Base-by-base conservation (phyloP, 2,113 vertebrate genomes). In the Heterotis niloticus region DNA sequence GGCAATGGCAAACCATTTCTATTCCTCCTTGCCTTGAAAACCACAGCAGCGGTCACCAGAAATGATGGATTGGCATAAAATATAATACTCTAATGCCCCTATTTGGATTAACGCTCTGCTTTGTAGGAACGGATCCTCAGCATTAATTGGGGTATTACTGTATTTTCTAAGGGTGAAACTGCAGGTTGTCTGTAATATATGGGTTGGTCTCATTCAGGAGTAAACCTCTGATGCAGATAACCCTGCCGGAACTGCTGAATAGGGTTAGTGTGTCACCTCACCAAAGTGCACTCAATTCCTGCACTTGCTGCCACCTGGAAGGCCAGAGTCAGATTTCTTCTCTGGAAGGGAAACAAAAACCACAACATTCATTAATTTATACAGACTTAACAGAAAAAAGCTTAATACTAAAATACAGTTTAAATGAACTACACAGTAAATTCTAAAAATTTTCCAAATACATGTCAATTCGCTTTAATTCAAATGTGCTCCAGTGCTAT, bases 251-350 rank as follows among this genome's bases (percentile, higher is more conserved):
- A 5, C 23, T 24, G 64, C 23, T 66, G 5, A 20, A 5, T 66
- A n/a, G 23, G 26, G 68, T 64, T 71, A 56, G 66, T 72, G 74
- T 76, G 17, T 72, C 20, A 57, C 64, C 93, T 95, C 84, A 96
- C 95, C 93, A 96, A 88, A 54, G 95, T 95, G 78, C 94, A 95
- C 82, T 95, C 95, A 86, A 96, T 96, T 78, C 94, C 94, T 44
- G 95, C 95, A 16, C 95, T 96, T 84, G 95, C 94, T 26, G 95
- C 95, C 14, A 94, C 94, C 85, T 95, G 95, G 88, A 96, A 95
- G 75, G 95, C 95, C 87, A 96, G 87, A 1, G 92, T 94, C 81
- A 96, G 95, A 86, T 96, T 96, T 89, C 94, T 92, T 85, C 91
- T 91, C 95, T 96, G 90, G 24, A 69, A 70, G 79, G 75, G 12